phyloP scores from a whole-genome alignment of 2,113 vertebrate genomes.

The Perognathus longimembris region DNA sequence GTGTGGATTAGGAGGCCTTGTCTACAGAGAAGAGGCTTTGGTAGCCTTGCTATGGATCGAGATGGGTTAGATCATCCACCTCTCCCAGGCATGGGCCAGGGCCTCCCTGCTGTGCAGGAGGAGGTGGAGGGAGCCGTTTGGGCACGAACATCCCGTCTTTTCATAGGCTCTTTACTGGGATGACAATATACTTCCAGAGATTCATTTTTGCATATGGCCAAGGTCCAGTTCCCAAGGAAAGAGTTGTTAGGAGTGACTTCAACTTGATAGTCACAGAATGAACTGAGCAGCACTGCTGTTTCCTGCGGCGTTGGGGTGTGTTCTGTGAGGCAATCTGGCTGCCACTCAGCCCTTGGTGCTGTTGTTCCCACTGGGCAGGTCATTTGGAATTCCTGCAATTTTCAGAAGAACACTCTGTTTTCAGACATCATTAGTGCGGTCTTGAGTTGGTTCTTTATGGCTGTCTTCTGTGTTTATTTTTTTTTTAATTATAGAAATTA shows the following conservation, averaged over 20 bases:
- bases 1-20: too few relatives aligned
- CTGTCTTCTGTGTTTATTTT: background rate
- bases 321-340: background rate
- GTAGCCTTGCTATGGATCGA: background rate
- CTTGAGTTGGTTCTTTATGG: slow-evolving; percentile 18
- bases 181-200: background rate
- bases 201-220: background rate
- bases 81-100: fast-evolving
- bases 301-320: background rate
- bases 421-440: background rate
- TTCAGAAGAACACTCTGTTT: background rate
- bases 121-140: background rate
- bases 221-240: background rate
- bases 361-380: background rate
- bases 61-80: background rate
- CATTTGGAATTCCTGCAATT: background rate
- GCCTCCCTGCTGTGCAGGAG: too few relatives aligned
- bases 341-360: fast-evolving
- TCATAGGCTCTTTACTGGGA: background rate
- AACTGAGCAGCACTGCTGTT: fast-evolving
- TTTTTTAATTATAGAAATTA: background rate
- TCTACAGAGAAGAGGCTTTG: background rate
- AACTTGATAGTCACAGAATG: background rate
- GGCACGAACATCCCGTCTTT: background rate
- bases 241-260: background rate